Base-by-base conservation (phyloP, 2,888 invertebrate genomes). In the Mechanitis mazaeus region DNA sequence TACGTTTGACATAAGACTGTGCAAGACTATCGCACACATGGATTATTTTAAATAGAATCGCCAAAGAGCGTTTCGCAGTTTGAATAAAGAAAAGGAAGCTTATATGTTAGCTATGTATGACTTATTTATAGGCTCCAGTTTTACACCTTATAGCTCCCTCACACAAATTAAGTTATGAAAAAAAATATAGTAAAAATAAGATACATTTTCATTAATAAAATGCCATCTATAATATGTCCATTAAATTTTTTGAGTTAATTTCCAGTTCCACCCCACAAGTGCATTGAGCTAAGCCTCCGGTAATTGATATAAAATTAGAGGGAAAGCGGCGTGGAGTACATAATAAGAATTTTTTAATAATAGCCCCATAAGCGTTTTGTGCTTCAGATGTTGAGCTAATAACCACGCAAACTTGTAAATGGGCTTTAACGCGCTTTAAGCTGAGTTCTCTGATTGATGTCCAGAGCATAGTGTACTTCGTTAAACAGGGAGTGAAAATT, bases 291-390 rank as follows among this genome's bases (percentile, higher is more conserved):
- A 61, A 68, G 68, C 55, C 59, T 58, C 62, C 35, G 61, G 63
- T 69, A 71, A 71, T 71, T 67, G 68, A 66, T 68, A 68, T 67
- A 66, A 67, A 66, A 69, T 67, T 65, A 59, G 50, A 63, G 66
- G 61, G 69, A 71, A 70, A 71, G 67, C 65, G 66, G 70, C 66
- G 63, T 54, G 55, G 58, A 66, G 67, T 61, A 60, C 65, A 66
- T 68, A 68, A 67, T 65, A 67, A 64, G 65, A 63, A 69, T 68
- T 60, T 64, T 66, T 69, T 67, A 68, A 68, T 68, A 68, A 67
- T 60, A 63, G 58, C 58, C 55, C 47, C 38, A 45, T 56, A 69
- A 68, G 61, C 63, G 60, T 31, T 56, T n/a, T 42, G 45, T 59
- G 55, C 64, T 61, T 63, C 53, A 59, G 55, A 55, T 46, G 59